phyloP scores from a whole-genome alignment of 1,140 invertebrate species.

The Bathynomus jamesi region DNA sequence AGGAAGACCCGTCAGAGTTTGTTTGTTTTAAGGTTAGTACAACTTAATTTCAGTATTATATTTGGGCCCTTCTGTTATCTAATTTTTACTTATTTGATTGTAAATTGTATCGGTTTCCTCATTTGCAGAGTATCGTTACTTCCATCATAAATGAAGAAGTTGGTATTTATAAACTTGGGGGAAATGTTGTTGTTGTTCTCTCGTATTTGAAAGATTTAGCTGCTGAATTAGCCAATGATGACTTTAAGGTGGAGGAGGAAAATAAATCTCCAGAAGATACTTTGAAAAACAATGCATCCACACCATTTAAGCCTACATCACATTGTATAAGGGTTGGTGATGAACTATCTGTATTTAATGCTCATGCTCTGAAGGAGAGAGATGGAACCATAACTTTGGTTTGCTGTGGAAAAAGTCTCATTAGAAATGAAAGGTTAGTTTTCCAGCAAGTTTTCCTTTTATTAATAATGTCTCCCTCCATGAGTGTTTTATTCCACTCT shows the following conservation, averaged over 20 bases:
- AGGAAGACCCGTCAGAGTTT: too few relatives aligned
- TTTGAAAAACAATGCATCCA: neutral
- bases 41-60: too few relatives aligned
- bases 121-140: neutral
- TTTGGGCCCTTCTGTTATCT: too few relatives aligned
- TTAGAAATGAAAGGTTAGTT: neutral
- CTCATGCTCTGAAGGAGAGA: neutral
- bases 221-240: neutral
- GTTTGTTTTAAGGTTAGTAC: too few relatives aligned
- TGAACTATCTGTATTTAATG: neutral
- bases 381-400: neutral
- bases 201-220: neutral
- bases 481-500: too few relatives aligned
- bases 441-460: too few relatives aligned
- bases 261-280: neutral
- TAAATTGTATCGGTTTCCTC: too few relatives aligned
- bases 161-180: neutral
- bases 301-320: too few relatives aligned
- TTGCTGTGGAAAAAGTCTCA: neutral
- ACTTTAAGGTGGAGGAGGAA: neutral
- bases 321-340: neutral
- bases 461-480: too few relatives aligned
- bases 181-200: neutral
- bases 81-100: too few relatives aligned
- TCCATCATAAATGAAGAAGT: neutral